These are phyloP conservation scores for Drosophila orena DNA, from an alignment of 1,140 invertebrate genomes.

Conservation along the genomic window DNA sequence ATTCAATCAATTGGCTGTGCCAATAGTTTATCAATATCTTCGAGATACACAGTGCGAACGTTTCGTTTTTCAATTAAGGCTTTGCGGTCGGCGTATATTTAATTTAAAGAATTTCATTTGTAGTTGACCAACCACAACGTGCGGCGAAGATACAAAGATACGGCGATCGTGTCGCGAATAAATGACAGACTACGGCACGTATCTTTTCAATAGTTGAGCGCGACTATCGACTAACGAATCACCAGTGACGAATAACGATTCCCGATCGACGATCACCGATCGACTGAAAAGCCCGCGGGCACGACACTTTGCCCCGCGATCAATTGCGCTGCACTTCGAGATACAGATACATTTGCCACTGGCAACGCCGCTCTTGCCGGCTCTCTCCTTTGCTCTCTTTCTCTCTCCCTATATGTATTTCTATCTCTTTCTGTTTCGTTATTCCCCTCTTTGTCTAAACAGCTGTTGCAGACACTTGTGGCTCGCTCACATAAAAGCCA, in stretches of 20 bases:
- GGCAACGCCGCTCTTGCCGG: constrained; percentile 51
- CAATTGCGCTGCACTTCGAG: constrained; percentile 78
- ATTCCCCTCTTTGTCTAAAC: constrained; percentile 12
- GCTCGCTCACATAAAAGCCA: constrained; percentile 46
- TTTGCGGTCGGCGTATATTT: constrained; percentile 43
- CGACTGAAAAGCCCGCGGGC: constrained; percentile 23
- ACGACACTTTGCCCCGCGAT: constrained; percentile 30
- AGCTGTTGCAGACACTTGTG: constrained; percentile 57
- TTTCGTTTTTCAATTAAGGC: constrained; percentile 57
- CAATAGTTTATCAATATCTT: constrained; percentile 47
- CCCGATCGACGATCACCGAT: constrained; percentile 51
- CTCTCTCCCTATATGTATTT: constrained; percentile 6
- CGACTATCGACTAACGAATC: constrained; percentile 12
- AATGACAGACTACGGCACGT: constrained; percentile 49
- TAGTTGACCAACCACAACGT: constrained; percentile 41
- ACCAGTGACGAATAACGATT: constrained; percentile 30
- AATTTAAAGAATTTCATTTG: constrained; percentile 77
- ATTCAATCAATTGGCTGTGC: constrained; percentile 60
- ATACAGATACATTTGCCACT: constrained; percentile 35
- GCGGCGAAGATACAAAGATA: constrained; percentile 6
- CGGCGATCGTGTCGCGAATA: constrained; percentile 61
- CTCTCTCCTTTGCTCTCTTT: constrained; percentile 47
- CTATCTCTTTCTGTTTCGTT: constrained; percentile 4
- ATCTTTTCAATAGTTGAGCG: constrained; percentile 44
- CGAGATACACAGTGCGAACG: constrained; percentile 12